These are phyloP conservation scores for Trichopoda pennipes DNA, from an alignment of 2,888 invertebrate species.

Conservation along the genomic window DNA sequence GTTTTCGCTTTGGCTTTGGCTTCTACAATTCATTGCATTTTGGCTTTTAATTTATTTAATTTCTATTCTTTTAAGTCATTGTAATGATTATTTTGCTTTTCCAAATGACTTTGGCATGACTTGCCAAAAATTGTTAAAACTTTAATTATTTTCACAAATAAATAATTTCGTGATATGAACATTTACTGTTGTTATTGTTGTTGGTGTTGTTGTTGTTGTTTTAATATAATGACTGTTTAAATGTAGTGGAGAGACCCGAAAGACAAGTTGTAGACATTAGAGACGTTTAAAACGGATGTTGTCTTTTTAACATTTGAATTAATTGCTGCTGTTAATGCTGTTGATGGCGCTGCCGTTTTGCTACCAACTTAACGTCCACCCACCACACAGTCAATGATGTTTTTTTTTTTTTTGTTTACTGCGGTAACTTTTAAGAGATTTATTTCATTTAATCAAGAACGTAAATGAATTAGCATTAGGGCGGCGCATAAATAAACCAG, in stretches of 20 bases:
- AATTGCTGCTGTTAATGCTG: conserved; percentile 73
- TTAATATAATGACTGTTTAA: conserved; percentile 33
- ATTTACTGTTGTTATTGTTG: conserved; percentile 3
- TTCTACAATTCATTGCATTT: conserved; percentile 2
- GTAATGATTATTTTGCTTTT: conserved; percentile 74
- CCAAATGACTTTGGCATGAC: conserved; percentile 69
- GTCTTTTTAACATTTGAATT: conserved; percentile 77
- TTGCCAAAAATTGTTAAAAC: conserved; percentile 73
- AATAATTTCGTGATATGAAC: conserved; percentile 60
- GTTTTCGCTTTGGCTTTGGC: neutral
- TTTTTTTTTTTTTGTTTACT: neutral
- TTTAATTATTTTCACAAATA: conserved; percentile 77
- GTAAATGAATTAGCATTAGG: conserved; percentile 38
- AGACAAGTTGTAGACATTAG: conserved; percentile 44
- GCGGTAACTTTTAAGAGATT: conserved; percentile 55
- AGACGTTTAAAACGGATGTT: conserved; percentile 71
- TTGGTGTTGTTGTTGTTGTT: neutral
- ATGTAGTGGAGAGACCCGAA: conserved; percentile 27
- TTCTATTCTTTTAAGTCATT: conserved; percentile 72
- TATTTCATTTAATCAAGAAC: conserved; percentile 48
- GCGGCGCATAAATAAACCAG: neutral
- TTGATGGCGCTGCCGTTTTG: conserved; percentile 35
- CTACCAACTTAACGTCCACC: conserved; percentile 35
- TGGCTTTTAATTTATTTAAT: conserved; percentile 14
- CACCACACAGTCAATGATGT: neutral